Evolutionary conservation across 2,113 vertebrate species (phyloP).

Genomic region (Carlito syrichta): DNA sequence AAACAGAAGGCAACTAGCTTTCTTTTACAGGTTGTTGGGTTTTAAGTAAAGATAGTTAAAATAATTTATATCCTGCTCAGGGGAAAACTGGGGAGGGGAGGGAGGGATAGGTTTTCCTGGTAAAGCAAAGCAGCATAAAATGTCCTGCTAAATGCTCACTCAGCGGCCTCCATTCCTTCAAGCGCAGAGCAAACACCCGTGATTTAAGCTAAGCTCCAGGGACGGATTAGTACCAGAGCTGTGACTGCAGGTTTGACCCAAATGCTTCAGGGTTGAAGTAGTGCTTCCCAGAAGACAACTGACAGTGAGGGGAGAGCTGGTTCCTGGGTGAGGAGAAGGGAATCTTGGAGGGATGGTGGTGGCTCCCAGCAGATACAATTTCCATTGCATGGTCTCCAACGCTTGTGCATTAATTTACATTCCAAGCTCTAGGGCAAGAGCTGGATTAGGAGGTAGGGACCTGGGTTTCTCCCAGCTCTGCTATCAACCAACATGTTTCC

Average conservation of each 20-base stretch:
- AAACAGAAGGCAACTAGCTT: constrained; percentile 58
- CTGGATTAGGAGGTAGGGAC: background rate
- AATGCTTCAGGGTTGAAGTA: background rate
- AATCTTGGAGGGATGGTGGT: background rate
- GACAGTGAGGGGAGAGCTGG: background rate
- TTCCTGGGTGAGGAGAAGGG: background rate
- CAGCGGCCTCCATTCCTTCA: constrained; percentile 39
- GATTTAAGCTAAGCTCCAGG: constrained; percentile 32
- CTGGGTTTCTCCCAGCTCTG: background rate
- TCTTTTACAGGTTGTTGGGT: constrained; percentile 64
- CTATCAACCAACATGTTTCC: background rate
- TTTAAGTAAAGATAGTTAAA: constrained; percentile 75
- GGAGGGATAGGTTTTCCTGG: constrained; percentile 63
- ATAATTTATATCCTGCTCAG: constrained; percentile 72
- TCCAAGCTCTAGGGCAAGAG: background rate
- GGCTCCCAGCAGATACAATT: background rate
- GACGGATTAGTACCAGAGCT: background rate
- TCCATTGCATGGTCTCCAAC: background rate
- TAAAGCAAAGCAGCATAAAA: constrained; percentile 61
- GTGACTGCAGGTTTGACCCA: background rate
- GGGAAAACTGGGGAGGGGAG: constrained; percentile 36
- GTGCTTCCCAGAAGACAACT: background rate
- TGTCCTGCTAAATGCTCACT: constrained; percentile 55
- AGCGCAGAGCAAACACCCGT: background rate
- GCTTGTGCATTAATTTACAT: background rate